Base-by-base conservation (phyloP, 2,797 vertebrate species). In the Anisognathus igniventris region DNA sequence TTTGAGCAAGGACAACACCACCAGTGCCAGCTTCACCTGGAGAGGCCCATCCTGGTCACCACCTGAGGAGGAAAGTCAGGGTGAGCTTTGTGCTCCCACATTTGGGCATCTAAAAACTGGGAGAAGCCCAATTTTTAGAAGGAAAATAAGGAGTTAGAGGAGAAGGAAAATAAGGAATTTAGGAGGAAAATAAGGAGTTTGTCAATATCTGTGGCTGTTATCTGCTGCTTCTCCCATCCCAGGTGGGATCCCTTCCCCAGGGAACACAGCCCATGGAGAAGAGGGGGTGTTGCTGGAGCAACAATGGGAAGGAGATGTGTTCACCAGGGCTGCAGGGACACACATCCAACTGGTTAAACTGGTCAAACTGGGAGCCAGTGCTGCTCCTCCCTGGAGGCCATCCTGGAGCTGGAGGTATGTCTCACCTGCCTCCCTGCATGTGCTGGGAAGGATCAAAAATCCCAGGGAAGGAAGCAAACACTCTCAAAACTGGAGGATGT, bases 271-370 rank as follows among this genome's bases (percentile, higher is more conserved):
- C 97, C 94, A 3, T 98, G 98, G 98, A 96, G 96, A 71, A 98
- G 96, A 90, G 98, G 98, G 97, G 1, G 97, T 98, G 60, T 91
- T 98, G 64, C 98, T 99, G 14, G 98, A 99, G 98, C 98, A 14
- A 98, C 97, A 86, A 78, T 90, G 98, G 98, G 98, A 99, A 92
- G 98, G 97, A 1, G 97, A 98, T 0, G 97, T 96, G 39, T 95
- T 94, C 85, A 98, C 95, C 0, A 98, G 98, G 31, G 74, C 93
- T 9, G 47, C 12, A 0, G 92, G 96, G 54, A 94, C 90, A 2
- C 85, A 95, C 25, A 83, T 98, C 73, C 98, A 98, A 64, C 92
- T 98, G 42, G 84, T 98, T 77, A 98, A 98, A 70, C 92, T 98
- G 78, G 84, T 98, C 78, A 98, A 98, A 72, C 92, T 98, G 76